Evolutionary conservation across 2,113 vertebrate species (phyloP).

Genomic region (Chlamydotis undulata): DNA sequence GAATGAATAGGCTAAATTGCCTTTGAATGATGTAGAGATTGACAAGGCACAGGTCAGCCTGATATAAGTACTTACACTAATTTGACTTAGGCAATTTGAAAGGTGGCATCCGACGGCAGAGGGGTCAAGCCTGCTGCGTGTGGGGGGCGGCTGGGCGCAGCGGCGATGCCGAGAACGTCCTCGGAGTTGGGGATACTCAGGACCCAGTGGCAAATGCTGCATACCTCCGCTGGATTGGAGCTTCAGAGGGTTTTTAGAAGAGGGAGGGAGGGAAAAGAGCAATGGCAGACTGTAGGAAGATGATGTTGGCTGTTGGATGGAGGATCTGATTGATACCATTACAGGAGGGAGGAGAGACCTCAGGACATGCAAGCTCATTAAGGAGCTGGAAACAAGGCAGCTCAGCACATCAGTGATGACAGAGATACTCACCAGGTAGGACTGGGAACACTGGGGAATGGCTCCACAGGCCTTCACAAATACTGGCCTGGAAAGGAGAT

Average conservation of each 20-base stretch:
- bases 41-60: conserved; percentile 24
- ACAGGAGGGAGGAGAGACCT: not conserved
- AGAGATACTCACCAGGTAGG: not conserved
- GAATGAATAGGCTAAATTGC: conserved; percentile 33
- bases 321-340: accelerated
- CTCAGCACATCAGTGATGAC: accelerated
- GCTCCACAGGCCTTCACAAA: not conserved
- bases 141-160: not conserved
- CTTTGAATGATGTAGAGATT: conserved; percentile 30
- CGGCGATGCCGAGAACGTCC: accelerated
- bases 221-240: not conserved
- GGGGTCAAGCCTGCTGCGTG: not conserved
- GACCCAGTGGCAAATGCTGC: accelerated
- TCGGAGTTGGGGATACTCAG: not conserved
- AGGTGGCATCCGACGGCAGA: not conserved
- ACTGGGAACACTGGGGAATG: not conserved
- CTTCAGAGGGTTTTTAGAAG: not conserved
- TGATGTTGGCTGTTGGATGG: not conserved
- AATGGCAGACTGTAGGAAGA: not conserved
- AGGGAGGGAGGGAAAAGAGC: not conserved
- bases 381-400: not conserved
- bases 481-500: not conserved
- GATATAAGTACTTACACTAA: conserved; percentile 20
- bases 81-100: not conserved
- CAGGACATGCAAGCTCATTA: not conserved